Percentiles rank a stretch among this genome's conserved stretches.
Conservation (phyloP, 2,888 invertebrate species). For the Eremobia ochroleuca region DNA sequence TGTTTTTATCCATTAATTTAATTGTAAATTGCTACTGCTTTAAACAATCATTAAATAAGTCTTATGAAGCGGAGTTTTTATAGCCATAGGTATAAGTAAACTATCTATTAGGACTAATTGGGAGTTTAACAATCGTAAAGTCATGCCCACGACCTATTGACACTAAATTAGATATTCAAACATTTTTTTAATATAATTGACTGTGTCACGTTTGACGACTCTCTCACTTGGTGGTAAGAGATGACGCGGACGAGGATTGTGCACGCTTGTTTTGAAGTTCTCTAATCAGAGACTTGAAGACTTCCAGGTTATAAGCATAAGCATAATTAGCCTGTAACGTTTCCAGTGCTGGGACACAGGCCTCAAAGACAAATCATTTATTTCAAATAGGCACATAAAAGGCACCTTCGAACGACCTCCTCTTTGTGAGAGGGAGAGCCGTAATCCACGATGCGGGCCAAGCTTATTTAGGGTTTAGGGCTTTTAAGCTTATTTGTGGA, state of each 20-base stretch:
- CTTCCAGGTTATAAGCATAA: neutral
- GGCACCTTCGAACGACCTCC: too few species aligned
- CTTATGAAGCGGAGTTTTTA: neutral
- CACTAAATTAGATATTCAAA: neutral
- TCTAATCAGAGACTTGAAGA: neutral
- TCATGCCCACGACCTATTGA: neutral
- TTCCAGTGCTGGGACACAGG: too few species aligned
- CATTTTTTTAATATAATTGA: neutral
- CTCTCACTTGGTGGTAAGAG: neutral
- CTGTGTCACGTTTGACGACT: neutral
- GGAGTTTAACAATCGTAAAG: neutral
- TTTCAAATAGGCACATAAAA: too few species aligned
- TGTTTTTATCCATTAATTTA: constrained; percentile 23
- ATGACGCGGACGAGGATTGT: neutral
- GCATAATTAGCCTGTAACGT: too few species aligned
- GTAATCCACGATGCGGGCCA: too few species aligned
- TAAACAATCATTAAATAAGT: neutral
- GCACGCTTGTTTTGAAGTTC: neutral
- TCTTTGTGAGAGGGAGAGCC: too few species aligned
- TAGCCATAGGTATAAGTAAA: too few species aligned
- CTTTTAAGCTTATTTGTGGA: too few species aligned
- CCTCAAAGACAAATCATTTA: too few species aligned
- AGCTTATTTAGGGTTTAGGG: too few species aligned
- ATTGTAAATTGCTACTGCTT: constrained; percentile 17
- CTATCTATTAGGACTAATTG: too few species aligned